Base-by-base conservation (phyloP, 2,888 invertebrate species). In the Drosophila buzzatii region DNA sequence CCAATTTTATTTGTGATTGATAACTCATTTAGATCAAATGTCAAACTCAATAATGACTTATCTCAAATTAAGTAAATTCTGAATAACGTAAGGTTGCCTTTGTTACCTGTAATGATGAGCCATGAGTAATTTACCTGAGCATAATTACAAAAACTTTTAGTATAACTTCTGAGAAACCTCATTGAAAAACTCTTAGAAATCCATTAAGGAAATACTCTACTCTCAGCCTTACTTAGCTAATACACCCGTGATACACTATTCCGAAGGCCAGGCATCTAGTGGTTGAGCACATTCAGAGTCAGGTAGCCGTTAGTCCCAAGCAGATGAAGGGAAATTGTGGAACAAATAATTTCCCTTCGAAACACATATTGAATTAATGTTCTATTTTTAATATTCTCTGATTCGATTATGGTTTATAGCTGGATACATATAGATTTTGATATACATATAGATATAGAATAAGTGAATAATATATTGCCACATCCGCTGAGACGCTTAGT, bases 331-430 rank as follows among this genome's bases (percentile, higher is more conserved):
- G 6, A 37, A 37, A 14, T 14, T 14, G 14, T 12, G 1, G 12
- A 1, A 14, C 5, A 14, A 5, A 14, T 14, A 12, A 51, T 18
- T 18, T 33, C 51, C 3, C 14, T 18, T 51, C 33, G 8, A 14
- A 14, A 18, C 0, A 14, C n/a, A 31, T 33, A 18, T n/a, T n/a
- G 16, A 45, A 35, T 16, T 23, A 57, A 57, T 35, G 57, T 44
- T 57, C 20, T 4, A n/a, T 45, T 57, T 35, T 27, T 23, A 49
- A 49, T 20, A 27, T 59, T 58, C 16, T 23, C 44, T 35, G 14
- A 35, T 35, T 57, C 16, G 57, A 20, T 44, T 44, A 56, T 8
- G 12, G 12, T 1, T 35, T 44, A 35, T 23, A 16, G 0, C 27
- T 56, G n/a, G 9, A 35, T 57, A 57, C 6, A 44, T 44, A n/a